Conservation (phyloP, 2,888 invertebrate species). For the Globia sparganii region DNA sequence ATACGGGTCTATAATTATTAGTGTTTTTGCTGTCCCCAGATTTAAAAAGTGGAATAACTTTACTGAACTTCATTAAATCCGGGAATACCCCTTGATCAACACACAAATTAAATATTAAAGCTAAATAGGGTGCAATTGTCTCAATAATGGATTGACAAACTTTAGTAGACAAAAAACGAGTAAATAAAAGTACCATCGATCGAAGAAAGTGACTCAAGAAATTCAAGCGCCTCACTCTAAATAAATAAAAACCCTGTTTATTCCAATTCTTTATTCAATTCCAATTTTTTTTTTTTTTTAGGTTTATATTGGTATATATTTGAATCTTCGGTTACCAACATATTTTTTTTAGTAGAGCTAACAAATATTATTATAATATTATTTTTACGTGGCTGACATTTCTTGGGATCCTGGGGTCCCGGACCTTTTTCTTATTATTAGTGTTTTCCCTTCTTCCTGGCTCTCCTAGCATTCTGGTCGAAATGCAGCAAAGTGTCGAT, state of each 20-base stretch:
- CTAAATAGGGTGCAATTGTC: too few relatives aligned
- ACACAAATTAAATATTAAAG: too few relatives aligned
- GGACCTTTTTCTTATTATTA: not conserved
- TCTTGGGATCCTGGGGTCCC: not conserved
- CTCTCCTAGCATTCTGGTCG: slow-evolving; percentile 50
- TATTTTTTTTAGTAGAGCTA: not conserved
- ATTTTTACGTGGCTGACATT: not conserved
- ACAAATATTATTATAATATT: not conserved
- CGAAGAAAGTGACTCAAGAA: not conserved
- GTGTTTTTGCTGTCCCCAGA: too few relatives aligned
- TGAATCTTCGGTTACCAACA: not conserved
- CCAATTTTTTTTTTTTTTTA: too few relatives aligned
- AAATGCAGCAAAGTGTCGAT: slow-evolving; percentile 57
- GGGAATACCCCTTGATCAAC: too few relatives aligned
- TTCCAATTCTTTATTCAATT: not conserved
- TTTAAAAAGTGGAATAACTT: too few relatives aligned
- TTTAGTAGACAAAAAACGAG: too few relatives aligned
- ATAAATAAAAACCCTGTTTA: not conserved
- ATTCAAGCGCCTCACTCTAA: not conserved
- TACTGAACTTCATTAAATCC: too few relatives aligned
- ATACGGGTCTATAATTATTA: too few relatives aligned
- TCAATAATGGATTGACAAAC: too few relatives aligned
- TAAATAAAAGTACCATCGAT: too few relatives aligned
- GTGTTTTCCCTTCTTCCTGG: slow-evolving; percentile 33
- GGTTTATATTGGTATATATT: not conserved